Evolutionary conservation across 2,113 vertebrate genomes (phyloP), one percentile per base, ranked within the genome.

Genomic region (Anser cygnoides): DNA sequence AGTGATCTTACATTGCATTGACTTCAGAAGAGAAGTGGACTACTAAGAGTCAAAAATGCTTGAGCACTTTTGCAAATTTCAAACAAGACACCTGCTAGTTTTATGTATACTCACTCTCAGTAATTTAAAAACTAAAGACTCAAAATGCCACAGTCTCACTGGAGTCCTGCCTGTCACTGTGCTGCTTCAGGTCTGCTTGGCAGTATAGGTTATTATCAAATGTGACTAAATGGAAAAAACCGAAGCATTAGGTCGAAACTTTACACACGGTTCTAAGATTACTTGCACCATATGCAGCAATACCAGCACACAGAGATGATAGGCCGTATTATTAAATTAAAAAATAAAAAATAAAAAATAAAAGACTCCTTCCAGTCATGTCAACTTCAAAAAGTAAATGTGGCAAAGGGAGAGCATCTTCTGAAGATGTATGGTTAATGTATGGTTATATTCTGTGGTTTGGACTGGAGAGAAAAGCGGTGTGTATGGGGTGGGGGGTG

Each of bases 401-500:
- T 44, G 72, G 26, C 46, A 14, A 22, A 68, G 26, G 37, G 22
- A 39, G 12, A 68, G 3, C 8, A 4, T 23, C 13, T 41, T 41
- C 76, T 25, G 35, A 8, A 37, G 6, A 8, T 43, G 33, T 25
- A 37, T 1, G 3, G 39, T 12, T 49, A 15, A 8, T 43, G 33
- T 25, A 37, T 1, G 3, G 39, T 12, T 49, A 15, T 7, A 8
- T 1, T 76, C 79, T 83, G 49, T 17, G 1, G 9, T 76, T 50
- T 41, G n/a, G 12, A 11, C 18, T 21, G 2, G 20, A 65, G 25
- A 9, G 17, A 39, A 58, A 70, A 4, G 16, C 11, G 22, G 3
- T 28, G 19, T 2, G 1, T 2, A 1, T 10, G 13, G 28, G 35
- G 18, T 0, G 1, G 19, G 9, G 1, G 0, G 6, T 46, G 15